Evolutionary conservation across 2,888 invertebrate species (phyloP).

Genomic region (Tetheella fluctuosa): DNA sequence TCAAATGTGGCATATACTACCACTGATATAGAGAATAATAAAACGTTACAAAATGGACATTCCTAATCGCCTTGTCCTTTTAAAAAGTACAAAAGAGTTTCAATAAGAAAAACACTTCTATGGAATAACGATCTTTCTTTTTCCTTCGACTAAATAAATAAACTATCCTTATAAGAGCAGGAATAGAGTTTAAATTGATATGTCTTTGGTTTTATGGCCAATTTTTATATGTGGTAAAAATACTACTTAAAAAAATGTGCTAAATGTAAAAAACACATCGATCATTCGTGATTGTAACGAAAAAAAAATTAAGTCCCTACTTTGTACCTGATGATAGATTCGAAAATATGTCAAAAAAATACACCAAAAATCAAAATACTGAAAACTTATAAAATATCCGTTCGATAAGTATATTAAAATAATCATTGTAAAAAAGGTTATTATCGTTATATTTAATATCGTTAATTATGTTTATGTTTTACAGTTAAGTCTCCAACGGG

Average conservation of each 20-base stretch:
- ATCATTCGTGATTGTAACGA: slow-evolving; percentile 53
- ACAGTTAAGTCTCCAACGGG: too few relatives aligned
- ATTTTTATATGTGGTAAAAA: not conserved
- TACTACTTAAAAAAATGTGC: slow-evolving; percentile 42
- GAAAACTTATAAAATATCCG: too few relatives aligned
- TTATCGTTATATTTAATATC: too few relatives aligned
- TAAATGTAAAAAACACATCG: slow-evolving; percentile 63
- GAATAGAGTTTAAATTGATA: slow-evolving; percentile 22
- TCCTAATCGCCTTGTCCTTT: slow-evolving; percentile 76
- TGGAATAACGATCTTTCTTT: slow-evolving; percentile 30
- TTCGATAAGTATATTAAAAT: too few relatives aligned
- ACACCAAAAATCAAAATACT: too few relatives aligned
- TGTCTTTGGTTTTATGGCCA: slow-evolving; percentile 2
- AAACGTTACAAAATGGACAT: slow-evolving; percentile 76
- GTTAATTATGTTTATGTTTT: too few relatives aligned
- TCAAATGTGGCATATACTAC: slow-evolving; percentile 76
- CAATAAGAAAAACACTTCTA: slow-evolving; percentile 56
- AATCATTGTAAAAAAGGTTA: too few relatives aligned
- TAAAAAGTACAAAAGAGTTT: slow-evolving; percentile 69
- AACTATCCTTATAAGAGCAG: not conserved
- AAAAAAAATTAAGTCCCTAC: slow-evolving; percentile 12
- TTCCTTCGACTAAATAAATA: not conserved
- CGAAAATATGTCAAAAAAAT: too few relatives aligned
- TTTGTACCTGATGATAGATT: not conserved
- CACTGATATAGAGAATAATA: slow-evolving; percentile 51